These are phyloP conservation scores for Eurytoma adleriae DNA, from an alignment of 2,888 invertebrate species.

Conservation along the genomic window DNA sequence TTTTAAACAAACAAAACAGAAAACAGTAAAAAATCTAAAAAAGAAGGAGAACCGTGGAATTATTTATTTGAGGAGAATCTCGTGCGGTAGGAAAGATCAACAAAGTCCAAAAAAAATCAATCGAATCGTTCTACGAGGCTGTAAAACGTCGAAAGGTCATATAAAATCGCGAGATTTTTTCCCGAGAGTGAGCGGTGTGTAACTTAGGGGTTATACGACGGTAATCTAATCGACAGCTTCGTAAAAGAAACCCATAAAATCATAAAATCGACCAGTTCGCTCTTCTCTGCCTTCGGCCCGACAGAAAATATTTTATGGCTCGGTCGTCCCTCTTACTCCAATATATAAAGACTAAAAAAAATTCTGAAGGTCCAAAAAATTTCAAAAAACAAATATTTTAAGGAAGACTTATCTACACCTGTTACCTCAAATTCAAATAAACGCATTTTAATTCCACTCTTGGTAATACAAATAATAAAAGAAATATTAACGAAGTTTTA, in stretches of 20 bases:
- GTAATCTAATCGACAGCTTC: constrained; percentile 76
- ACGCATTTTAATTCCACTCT: no score
- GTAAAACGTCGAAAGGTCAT: constrained; percentile 59
- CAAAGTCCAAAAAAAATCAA: constrained; percentile 62
- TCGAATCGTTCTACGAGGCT: constrained; percentile 61
- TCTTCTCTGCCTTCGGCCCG: constrained; percentile 60
- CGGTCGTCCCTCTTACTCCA: constrained; percentile 34
- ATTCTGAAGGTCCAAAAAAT: background rate
- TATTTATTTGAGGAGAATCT: background rate
- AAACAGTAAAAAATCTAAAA: background rate
- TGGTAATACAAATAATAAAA: no score
- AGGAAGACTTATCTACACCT: no score
- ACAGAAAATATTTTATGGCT: constrained; percentile 67
- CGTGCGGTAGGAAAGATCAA: constrained; percentile 30
- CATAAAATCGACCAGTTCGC: constrained; percentile 72
- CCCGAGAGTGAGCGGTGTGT: constrained; percentile 58
- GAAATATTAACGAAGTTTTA: no score
- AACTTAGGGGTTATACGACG: constrained; percentile 60
- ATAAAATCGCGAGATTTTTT: constrained; percentile 65
- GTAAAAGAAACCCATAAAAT: constrained; percentile 74
- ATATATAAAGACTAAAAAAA: constrained; percentile 7
- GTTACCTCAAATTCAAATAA: no score
- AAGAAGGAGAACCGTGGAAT: background rate
- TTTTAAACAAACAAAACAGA: no score
- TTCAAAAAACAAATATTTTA: background rate